These are phyloP conservation scores for Chelon auratus DNA, from an alignment of 2,797 vertebrate species.

Conservation along the genomic window DNA sequence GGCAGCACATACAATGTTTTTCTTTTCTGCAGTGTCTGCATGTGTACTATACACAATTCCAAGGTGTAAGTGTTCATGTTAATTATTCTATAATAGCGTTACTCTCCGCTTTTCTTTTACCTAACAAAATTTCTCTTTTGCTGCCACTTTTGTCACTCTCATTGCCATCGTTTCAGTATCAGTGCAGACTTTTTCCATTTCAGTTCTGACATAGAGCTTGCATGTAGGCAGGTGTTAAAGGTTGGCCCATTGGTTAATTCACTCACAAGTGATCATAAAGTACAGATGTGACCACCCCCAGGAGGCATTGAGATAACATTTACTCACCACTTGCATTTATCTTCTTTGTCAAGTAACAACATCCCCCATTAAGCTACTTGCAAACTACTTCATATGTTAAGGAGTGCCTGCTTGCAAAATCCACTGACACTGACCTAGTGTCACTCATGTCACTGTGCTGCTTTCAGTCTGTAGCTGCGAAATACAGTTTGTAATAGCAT, in stretches of 20 bases:
- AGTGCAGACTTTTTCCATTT: not conserved
- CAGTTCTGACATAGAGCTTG: not conserved
- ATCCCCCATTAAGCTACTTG: no score
- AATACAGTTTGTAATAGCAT: not conserved
- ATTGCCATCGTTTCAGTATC: not conserved
- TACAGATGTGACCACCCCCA: no score
- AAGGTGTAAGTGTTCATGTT: not conserved
- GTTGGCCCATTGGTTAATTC: not conserved
- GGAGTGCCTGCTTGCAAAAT: not conserved
- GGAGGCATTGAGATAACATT: no score
- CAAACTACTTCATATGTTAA: not conserved
- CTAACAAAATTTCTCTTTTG: not conserved
- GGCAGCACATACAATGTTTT: constrained; percentile 1
- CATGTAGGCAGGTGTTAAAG: not conserved
- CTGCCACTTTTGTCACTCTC: not conserved
- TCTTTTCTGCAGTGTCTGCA: not conserved
- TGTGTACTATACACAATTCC: not conserved
- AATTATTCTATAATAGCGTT: not conserved
- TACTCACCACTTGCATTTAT: not conserved
- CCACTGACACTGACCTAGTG: constrained; percentile 3
- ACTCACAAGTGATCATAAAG: no score
- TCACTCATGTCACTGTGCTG: not conserved
- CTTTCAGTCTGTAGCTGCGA: not conserved
- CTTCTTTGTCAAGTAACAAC: not conserved
- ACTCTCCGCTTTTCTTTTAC: not conserved